Base-by-base conservation (phyloP, 2,113 vertebrate species). In the Mesitornis unicolor region DNA sequence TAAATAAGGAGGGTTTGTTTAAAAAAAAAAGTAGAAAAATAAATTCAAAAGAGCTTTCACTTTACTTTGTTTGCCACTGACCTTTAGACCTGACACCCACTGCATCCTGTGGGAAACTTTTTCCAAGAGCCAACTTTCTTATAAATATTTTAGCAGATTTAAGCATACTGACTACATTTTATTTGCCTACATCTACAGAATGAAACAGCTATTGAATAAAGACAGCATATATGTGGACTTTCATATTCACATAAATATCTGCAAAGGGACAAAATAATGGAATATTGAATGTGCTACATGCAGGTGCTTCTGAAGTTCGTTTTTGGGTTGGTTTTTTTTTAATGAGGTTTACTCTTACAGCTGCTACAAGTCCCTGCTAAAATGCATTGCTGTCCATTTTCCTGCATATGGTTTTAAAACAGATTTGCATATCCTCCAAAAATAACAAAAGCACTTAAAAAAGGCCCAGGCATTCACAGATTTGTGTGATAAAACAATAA, bases 51-150 rank as follows among this genome's bases (percentile, higher is more conserved):
- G 36, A 89, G 50, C 50, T 18, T 85, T 92, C 6, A 17, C 29
- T 87, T 86, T 8, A 77, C 83, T 90, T 29, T 75, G 50, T 64
- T 74, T 85, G 74, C 50, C 60, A 54, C 82, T 93, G 96, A 96
- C 94, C 96, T 96, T 96, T 82, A 93, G 93, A 91, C 96, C 84
- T 43, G 70, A 94, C 93, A 97, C 85, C 87, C 87, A 96, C 87
- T 54, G 76, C 84, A 94, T 96, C 93, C 90, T 91, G 95, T 96
- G 85, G 90, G 91, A 96, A 95, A 91, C 29, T 67, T 95, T 47
- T 83, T 88, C 83, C 50, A 77, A 80, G 59, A 86, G 76, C 28
- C 63, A 93, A 74, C 28, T 63, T 48, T 56, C 83, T 84, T 86
- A 86, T 45, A 90, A 95, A 63, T 84, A 82, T 92, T 92, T 96